Percentiles rank a stretch among this genome's conserved stretches.
Conservation (phyloP, 2,797 vertebrate species). For the Phoxinus dragarum region DNA sequence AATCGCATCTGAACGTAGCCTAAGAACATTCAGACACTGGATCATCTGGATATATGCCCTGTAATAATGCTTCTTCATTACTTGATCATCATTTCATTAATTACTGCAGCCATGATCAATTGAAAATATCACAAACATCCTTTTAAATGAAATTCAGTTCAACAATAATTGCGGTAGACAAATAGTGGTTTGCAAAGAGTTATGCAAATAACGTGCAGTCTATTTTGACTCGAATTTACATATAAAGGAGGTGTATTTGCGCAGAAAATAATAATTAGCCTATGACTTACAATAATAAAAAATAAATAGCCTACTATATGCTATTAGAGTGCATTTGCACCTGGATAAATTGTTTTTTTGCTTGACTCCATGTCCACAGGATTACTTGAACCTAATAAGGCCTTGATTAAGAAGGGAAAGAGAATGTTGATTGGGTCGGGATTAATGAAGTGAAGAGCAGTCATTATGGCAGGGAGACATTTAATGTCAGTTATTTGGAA, state of each 20-base stretch:
- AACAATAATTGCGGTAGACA: neutral
- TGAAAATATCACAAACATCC: neutral
- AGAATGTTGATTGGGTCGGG: slow-evolving; percentile 25
- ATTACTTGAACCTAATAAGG: neutral
- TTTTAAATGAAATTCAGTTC: neutral
- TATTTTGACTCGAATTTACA: neutral
- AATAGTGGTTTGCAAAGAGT: neutral
- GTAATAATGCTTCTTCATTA: neutral
- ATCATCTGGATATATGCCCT: neutral
- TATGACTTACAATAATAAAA: neutral
- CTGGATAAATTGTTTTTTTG: neutral
- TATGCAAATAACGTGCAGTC: neutral
- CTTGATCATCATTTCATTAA: neutral
- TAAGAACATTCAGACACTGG: neutral
- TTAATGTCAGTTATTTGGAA: slow-evolving; percentile 18
- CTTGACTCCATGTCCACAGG: neutral
- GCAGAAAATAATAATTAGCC: neutral
- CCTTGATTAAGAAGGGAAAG: slow-evolving; percentile 15
- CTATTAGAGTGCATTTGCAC: neutral
- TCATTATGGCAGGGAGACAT: slow-evolving; percentile 15
- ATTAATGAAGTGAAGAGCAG: slow-evolving; percentile 24
- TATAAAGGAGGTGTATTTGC: neutral
- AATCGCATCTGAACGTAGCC: too few species aligned
- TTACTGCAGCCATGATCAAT: neutral
- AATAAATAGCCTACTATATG: neutral